Conservation (phyloP, 2,888 invertebrate species). For the Melipona beecheii region DNA sequence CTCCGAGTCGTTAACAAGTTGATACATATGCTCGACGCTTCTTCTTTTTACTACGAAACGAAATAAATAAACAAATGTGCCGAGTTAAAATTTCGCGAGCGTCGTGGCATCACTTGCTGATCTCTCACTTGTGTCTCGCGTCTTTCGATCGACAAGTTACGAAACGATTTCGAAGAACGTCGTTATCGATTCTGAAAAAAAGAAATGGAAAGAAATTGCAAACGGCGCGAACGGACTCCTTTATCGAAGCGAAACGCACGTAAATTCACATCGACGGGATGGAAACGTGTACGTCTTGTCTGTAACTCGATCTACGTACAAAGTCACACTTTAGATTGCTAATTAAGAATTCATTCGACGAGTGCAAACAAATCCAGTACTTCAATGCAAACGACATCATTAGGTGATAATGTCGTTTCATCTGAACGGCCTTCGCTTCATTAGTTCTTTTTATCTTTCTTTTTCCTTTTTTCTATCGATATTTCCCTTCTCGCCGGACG, state of each 20-base stretch:
- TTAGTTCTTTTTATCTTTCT: neutral
- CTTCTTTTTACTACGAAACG: neutral
- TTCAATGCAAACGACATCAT: neutral
- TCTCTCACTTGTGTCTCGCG: neutral
- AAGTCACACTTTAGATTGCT: neutral
- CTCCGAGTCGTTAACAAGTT: neutral
- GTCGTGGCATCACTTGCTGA: neutral
- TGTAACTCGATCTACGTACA: neutral
- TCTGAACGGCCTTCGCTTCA: neutral
- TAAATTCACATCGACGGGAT: neutral
- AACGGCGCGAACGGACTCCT: neutral
- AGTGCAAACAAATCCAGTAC: neutral
- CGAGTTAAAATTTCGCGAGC: neutral
- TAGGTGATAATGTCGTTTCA: neutral
- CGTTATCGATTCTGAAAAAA: neutral
- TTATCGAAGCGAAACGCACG: neutral
- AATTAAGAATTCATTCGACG: slow-evolving; percentile 20
- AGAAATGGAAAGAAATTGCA: neutral
- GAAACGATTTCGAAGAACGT: neutral
- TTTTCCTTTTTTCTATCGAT: neutral
- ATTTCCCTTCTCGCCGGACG: neutral
- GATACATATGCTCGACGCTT: neutral
- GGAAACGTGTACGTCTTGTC: neutral
- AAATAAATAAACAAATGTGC: neutral
- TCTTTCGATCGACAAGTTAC: neutral